These are phyloP conservation scores for Parnassius smintheus DNA, from an alignment of 2,888 invertebrate species.

Conservation along the genomic window DNA sequence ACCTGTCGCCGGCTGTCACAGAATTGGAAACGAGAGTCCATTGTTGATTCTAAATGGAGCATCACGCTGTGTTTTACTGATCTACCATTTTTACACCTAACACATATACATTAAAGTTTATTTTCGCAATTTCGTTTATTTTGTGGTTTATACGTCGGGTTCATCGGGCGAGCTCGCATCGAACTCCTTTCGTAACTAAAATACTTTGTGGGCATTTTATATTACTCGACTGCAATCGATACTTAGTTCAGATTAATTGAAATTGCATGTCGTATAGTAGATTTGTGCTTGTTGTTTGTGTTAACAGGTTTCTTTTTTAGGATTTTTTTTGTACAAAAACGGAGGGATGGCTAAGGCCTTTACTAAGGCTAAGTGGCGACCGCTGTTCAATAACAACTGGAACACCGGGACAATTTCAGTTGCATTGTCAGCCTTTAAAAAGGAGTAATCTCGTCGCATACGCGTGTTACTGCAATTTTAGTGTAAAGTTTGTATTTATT, in stretches of 20 bases:
- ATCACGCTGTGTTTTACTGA: background rate
- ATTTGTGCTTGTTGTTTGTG: constrained; percentile 1
- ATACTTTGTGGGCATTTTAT: constrained; percentile 16
- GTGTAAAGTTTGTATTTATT: too few species aligned
- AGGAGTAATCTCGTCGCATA: too few species aligned
- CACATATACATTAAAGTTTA: background rate
- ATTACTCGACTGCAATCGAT: constrained; percentile 16
- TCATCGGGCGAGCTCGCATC: constrained; percentile 12
- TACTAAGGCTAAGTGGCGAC: background rate
- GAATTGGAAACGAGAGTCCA: constrained; percentile 21
- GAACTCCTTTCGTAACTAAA: constrained; percentile 17
- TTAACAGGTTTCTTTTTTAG: background rate
- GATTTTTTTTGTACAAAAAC: background rate
- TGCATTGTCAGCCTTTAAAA: too few species aligned
- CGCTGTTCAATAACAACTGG: too few species aligned
- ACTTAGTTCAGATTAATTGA: constrained; percentile 20
- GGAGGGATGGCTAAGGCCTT: background rate
- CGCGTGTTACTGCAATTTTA: too few species aligned
- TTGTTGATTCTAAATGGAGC: constrained; percentile 22
- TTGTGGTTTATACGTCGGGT: constrained; percentile 14
- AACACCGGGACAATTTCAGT: too few species aligned
- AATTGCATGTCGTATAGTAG: constrained; percentile 11
- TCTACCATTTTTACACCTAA: constrained; percentile 11
- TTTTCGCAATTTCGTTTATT: background rate
- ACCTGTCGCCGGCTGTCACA: constrained; percentile 23